Conservation (phyloP, 2,113 vertebrate genomes). For the Menidia beryllina region DNA sequence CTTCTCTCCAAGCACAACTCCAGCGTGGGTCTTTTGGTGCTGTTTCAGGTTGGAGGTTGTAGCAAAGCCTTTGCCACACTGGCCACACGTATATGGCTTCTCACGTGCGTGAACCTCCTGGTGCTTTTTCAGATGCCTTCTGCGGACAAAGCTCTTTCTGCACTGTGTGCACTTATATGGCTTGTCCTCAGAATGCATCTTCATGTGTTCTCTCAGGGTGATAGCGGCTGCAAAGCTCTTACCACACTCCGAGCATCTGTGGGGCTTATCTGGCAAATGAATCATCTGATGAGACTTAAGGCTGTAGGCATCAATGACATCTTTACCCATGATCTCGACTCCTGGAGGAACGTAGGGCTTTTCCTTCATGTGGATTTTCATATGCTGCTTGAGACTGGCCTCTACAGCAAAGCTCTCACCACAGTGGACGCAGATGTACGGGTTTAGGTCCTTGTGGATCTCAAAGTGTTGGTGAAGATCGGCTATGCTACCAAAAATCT, state of each 20-base stretch:
- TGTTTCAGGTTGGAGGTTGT: constrained; percentile 85
- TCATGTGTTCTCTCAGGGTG: constrained; percentile 85
- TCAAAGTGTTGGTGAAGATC: constrained; percentile 86
- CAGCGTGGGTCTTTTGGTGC: constrained; percentile 82
- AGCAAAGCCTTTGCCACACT: constrained; percentile 84
- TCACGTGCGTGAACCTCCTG: constrained; percentile 89
- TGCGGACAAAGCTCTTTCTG: constrained; percentile 90
- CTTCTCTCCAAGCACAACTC: constrained; percentile 75
- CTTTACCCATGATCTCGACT: constrained; percentile 84
- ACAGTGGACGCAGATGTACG: constrained; percentile 85
- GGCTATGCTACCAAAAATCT: constrained; percentile 83
- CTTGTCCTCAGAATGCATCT: constrained; percentile 91
- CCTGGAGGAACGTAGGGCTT: constrained; percentile 81
- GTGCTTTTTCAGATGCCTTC: constrained; percentile 89
- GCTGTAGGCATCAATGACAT: constrained; percentile 83
- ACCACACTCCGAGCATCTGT: constrained; percentile 83
- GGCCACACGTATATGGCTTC: constrained; percentile 86
- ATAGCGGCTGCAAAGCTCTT: constrained; percentile 85
- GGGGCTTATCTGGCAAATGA: constrained; percentile 84
- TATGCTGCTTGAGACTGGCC: constrained; percentile 83
- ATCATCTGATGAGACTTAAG: constrained; percentile 85
- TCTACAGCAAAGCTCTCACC: constrained; percentile 85
- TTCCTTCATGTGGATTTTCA: constrained; percentile 87
- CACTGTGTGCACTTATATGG: constrained; percentile 93
- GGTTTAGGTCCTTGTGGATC: constrained; percentile 84